These are phyloP conservation scores for Ctenochaetus hawaiiensis DNA, from an alignment of 2,797 vertebrate species.

Conservation along the genomic window DNA sequence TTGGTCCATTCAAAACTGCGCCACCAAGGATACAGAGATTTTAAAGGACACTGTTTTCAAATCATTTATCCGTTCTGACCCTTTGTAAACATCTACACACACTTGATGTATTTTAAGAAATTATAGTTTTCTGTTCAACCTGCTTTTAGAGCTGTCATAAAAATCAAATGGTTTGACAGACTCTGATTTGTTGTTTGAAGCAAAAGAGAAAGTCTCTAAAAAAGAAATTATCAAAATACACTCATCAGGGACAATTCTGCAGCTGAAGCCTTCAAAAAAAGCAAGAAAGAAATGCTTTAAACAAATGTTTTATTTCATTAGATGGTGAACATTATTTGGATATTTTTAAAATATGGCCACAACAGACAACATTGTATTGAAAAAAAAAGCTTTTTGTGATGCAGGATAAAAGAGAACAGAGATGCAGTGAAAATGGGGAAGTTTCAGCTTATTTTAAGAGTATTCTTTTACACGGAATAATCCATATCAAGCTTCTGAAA, in stretches of 20 bases:
- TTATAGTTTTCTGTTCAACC: too few relatives aligned
- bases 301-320: neutral
- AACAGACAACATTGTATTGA: neutral
- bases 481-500: neutral
- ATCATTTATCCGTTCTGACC: neutral
- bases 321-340: neutral
- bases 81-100: too few relatives aligned
- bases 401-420: neutral
- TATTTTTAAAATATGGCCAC: neutral
- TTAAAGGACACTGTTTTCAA: neutral
- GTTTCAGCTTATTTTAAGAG: constrained; percentile 1
- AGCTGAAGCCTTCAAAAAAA: neutral
- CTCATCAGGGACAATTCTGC: too few relatives aligned
- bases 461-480: neutral
- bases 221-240: too few relatives aligned
- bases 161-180: too few relatives aligned
- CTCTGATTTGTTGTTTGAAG: neutral
- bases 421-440: neutral
- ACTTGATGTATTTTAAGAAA: too few relatives aligned
- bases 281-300: neutral
- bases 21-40: neutral
- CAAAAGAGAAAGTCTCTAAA: neutral
- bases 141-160: too few relatives aligned
- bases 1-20: constrained; percentile 19
- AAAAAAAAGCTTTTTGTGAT: neutral